Evolutionary conservation across 2,797 vertebrate species (phyloP), one percentile per base, ranked within the genome.

Genomic region (Jordanella pulchra): DNA sequence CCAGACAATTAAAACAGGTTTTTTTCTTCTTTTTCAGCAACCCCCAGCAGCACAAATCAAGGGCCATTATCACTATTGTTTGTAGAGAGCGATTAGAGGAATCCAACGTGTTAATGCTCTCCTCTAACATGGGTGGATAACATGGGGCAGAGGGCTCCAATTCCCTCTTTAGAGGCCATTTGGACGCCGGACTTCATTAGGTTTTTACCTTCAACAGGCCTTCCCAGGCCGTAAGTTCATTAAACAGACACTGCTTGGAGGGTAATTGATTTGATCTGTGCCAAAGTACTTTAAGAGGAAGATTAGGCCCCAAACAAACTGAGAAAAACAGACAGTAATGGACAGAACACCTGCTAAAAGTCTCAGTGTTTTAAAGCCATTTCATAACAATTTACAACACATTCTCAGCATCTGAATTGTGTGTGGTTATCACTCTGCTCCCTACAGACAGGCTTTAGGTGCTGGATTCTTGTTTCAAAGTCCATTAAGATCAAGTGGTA

Each of bases 171-270:
- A 85, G 82, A 88, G 85, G 73, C 81, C 76, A 89, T 90, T 89
- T 90, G 79, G 60, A 86, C 13, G 3, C 71, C 71, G 78, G 78
- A 81, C 82, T 79, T 93, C 83, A 90, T 94, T 91, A 93, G 76
- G 81, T 71, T 76, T 87, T 86, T 84, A 85, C 87, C 89, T 90
- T 92, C 82, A 69, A 71, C 68, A 79, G 89, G 91, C 86, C 86
- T 91, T 92, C 86, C 87, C 80, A 83, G 83, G 79, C 84, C 84
- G 85, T 67, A 69, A 81, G 87, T 88, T 91, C 82, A 91, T 90
- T 93, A 91, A 91, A 77, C 80, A 80, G 47, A 80, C 54, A 81
- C 87, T 74, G 89, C 79, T 75, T 65, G 61, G 54, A 80, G 68
- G 78, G 78, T 85, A 92, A 90, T 81, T 84, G 79, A 89, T 87